Percentiles rank a stretch among this genome's conserved stretches.
These are phyloP conservation scores for Lepidurus couesii DNA, from an alignment of 1,140 invertebrate species.

Conservation along the genomic window DNA sequence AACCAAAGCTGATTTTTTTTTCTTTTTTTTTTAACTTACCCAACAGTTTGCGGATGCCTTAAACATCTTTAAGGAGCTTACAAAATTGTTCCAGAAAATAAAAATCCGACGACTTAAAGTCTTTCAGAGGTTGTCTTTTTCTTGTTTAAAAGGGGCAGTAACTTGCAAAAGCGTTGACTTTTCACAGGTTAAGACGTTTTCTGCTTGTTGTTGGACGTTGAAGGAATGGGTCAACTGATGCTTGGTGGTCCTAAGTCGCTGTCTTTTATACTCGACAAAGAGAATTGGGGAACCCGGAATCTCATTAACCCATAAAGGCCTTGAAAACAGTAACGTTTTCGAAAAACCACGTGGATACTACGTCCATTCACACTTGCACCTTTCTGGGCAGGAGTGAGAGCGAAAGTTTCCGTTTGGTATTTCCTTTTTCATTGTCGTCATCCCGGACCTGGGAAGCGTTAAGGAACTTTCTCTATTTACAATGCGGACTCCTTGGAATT, in stretches of 20 bases:
- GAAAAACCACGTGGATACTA: neutral
- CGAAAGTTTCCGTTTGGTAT: slow-evolving; percentile 9
- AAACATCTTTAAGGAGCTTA: no score
- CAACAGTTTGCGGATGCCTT: no score
- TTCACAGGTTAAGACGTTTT: no score
- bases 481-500: neutral
- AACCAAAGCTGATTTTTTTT: no score
- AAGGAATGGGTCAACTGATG: no score
- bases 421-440: slow-evolving; percentile 1
- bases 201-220: no score
- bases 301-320: slow-evolving; percentile 12
- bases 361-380: neutral
- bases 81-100: no score
- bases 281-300: neutral
- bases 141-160: no score
- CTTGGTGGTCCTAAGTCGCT: neutral
- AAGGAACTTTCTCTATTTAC: neutral
- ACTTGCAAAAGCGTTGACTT: no score
- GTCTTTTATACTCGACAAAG: neutral
- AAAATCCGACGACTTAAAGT: no score
- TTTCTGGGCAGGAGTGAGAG: neutral
- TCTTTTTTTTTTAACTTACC: no score
- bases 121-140: no score
- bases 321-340: neutral
- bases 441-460: neutral